These are phyloP conservation scores for Diplodus sargus DNA, from an alignment of 2,797 vertebrate genomes.

Conservation along the genomic window DNA sequence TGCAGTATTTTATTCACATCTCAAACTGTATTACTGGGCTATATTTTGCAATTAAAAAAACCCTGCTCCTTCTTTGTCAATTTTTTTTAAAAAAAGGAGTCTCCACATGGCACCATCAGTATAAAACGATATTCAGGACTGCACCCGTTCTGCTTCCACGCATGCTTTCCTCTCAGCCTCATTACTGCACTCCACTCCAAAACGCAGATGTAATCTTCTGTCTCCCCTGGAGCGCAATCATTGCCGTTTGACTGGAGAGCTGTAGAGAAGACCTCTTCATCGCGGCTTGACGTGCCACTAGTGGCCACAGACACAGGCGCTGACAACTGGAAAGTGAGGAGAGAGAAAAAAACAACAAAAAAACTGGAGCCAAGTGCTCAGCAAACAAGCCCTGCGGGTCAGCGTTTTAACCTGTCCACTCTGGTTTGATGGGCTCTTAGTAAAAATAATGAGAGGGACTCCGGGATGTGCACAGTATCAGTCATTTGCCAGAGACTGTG, in stretches of 20 bases:
- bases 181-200: conserved; percentile 44
- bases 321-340: conserved; percentile 38
- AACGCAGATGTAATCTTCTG: conserved; percentile 50
- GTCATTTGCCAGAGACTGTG: conserved; percentile 42
- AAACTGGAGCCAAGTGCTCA: conserved; percentile 38
- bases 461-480: conserved; percentile 20
- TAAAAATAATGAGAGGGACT: conserved; percentile 57
- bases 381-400: conserved; percentile 47
- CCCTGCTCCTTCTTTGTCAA: neutral
- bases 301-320: conserved; percentile 23
- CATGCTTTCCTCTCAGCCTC: conserved; percentile 40
- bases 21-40: neutral
- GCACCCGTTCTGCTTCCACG: conserved; percentile 9
- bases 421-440: conserved; percentile 58
- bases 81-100: neutral
- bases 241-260: conserved; percentile 71
- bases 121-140: conserved; percentile 12
- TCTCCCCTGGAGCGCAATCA: conserved; percentile 62
- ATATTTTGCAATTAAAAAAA: neutral
- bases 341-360: neutral
- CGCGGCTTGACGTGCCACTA: conserved; percentile 51
- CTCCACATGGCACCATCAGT: neutral
- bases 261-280: conserved; percentile 60
- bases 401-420: conserved; percentile 45
- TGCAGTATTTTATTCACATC: conserved; percentile 6